Conservation (phyloP, 2,888 invertebrate genomes). For the Trichopoda pennipes region DNA sequence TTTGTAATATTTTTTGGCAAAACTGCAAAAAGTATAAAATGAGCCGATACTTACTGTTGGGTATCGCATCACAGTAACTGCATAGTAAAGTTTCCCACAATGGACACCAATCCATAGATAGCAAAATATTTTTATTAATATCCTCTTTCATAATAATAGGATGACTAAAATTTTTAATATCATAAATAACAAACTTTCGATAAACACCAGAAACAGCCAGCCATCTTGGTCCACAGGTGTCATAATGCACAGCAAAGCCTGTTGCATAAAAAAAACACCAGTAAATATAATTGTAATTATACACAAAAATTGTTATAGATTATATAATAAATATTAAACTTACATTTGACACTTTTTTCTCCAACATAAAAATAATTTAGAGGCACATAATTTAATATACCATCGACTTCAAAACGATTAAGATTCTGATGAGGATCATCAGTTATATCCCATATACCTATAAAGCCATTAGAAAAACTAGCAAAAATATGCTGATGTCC, state of each 20-base stretch:
- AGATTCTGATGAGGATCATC: conserved; percentile 75
- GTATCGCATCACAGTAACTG: conserved; percentile 72
- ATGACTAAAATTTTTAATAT: conserved; percentile 73
- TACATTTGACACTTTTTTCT: conserved; percentile 82
- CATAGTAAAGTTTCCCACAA: conserved; percentile 75
- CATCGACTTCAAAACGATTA: conserved; percentile 74
- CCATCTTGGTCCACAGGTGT: conserved; percentile 77
- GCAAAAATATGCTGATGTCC: conserved; percentile 83
- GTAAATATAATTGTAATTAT: neutral
- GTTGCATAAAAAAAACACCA: conserved; percentile 20
- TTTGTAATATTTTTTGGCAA: no score
- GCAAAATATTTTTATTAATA: conserved; percentile 70
- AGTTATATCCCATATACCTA: conserved; percentile 84
- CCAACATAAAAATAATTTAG: conserved; percentile 83
- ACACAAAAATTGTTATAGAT: neutral
- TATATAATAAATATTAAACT: conserved; percentile 17
- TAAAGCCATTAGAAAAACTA: conserved; percentile 85
- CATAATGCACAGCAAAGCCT: conserved; percentile 79
- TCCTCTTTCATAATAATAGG: conserved; percentile 73
- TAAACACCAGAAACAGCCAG: conserved; percentile 71
- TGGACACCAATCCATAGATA: conserved; percentile 75
- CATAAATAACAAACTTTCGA: conserved; percentile 74
- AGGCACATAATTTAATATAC: conserved; percentile 81
- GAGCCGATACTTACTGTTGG: conserved; percentile 71
- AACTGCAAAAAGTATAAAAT: neutral